Percentiles rank a stretch among this genome's conserved stretches.
These are phyloP conservation scores for Eupithecia inturbata DNA, from an alignment of 2,888 invertebrate genomes.

Conservation along the genomic window DNA sequence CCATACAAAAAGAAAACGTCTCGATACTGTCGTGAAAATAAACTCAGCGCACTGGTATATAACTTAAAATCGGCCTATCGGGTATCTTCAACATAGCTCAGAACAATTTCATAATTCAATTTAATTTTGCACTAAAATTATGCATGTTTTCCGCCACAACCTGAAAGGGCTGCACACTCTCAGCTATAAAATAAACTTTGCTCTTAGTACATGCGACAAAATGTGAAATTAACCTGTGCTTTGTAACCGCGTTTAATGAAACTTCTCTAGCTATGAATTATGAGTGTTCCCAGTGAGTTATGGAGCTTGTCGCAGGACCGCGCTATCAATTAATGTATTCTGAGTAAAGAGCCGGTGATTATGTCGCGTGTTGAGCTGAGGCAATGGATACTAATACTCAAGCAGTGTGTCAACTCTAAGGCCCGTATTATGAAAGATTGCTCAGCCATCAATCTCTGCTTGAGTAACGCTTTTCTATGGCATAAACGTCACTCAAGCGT, in stretches of 20 bases:
- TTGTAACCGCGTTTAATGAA: slow-evolving; percentile 57
- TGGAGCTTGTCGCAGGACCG: slow-evolving; percentile 62
- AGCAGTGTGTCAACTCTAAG: slow-evolving; percentile 19
- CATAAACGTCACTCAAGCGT: no score
- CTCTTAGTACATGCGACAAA: slow-evolving; percentile 40
- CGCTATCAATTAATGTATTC: slow-evolving; percentile 75
- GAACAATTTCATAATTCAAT: background rate
- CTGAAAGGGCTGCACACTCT: background rate
- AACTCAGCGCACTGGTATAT: background rate
- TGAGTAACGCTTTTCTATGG: no score
- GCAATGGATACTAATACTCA: slow-evolving; percentile 3
- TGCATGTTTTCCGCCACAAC: background rate
- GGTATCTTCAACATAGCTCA: background rate
- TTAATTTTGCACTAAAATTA: background rate
- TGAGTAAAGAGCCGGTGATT: slow-evolving; percentile 55
- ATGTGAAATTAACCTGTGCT: slow-evolving; percentile 48
- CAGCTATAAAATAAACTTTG: slow-evolving; percentile 32
- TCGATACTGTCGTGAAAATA: background rate
- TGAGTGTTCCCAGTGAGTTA: slow-evolving; percentile 65
- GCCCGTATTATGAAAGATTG: no score
- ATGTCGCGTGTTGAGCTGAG: slow-evolving; percentile 31
- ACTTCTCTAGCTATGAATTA: slow-evolving; percentile 65
- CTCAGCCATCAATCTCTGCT: no score
- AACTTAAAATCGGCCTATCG: background rate
- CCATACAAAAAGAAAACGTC: background rate